Evolutionary conservation across 2,113 vertebrate genomes (phyloP), one percentile per base, ranked within the genome.

Genomic region (Electrona antarctica): DNA sequence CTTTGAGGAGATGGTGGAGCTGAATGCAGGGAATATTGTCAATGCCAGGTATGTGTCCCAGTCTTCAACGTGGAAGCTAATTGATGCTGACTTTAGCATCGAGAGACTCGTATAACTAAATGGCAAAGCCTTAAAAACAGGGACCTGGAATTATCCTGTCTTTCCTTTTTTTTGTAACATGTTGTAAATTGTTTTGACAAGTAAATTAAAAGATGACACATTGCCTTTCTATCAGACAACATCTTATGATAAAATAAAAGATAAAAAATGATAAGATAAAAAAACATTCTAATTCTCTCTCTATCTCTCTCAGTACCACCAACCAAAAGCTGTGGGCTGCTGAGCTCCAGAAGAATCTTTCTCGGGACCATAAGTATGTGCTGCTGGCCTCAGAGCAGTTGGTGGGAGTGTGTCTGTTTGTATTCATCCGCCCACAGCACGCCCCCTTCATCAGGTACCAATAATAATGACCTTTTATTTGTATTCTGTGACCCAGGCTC

Each of bases 1-100:
- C 62, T 99, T 99, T 95, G 97, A 99, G 91, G 98, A 99, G 93
- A 99, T 99, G 98, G 98, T 99, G 76, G 98, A 99, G 83, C 89
- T 99, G 85, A 99, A 98, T 82, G 98, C 98, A 64, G 98, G 98
- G 28, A 99, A 99, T 88, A 99, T 99, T 60, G 98, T 99, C 85
- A 99, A 95, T 58, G 96, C 98, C 72, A 99, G 98, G 98, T 98
- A 89, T 68, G 79, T 77, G 88, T 69, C 29, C 59, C 11, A 59
- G 9, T 33, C 11, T 12, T 21, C 41, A 15, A 0, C 28, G 13
- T 49, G 14, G 28, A 48, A 66, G 63, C 6, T 56, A 11, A 54
- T 54, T 54, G 12, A 8, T 69, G 70, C 14, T 10, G 1, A 47
- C 33, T 62, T 46, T 29, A n/a, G 54, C 4, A 63, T 0, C 5